These are phyloP conservation scores for Drosophila equinoxialis DNA, from an alignment of 1,140 invertebrate species.

Conservation along the genomic window DNA sequence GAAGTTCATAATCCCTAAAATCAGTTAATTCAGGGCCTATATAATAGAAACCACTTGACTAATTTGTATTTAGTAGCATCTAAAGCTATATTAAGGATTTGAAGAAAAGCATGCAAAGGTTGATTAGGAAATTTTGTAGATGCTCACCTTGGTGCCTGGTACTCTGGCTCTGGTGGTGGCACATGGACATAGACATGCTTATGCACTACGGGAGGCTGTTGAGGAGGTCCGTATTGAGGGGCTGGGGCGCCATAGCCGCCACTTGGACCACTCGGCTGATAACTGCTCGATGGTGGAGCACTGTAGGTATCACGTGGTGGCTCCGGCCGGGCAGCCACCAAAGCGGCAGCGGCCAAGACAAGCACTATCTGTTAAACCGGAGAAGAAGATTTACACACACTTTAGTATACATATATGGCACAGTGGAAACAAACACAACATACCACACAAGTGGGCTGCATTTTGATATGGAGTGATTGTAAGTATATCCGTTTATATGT, in stretches of 20 bases:
- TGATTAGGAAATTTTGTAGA: not conserved
- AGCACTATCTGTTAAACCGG: slow-evolving; percentile 63
- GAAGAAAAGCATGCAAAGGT: not conserved
- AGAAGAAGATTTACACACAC: slow-evolving; percentile 20
- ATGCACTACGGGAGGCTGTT: slow-evolving; percentile 89
- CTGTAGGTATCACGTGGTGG: slow-evolving; percentile 79
- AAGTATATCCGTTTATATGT: slow-evolving; percentile 45
- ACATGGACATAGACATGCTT: slow-evolving; percentile 95
- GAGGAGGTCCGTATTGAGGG: slow-evolving; percentile 88
- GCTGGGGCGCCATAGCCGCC: slow-evolving; percentile 84
- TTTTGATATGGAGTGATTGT: slow-evolving; percentile 44
- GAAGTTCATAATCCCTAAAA: too few species aligned
- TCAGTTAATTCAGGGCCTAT: too few species aligned
- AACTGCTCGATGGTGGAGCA: slow-evolving; percentile 72
- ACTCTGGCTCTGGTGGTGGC: slow-evolving; percentile 91
- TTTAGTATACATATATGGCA: not conserved
- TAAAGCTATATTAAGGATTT: too few species aligned
- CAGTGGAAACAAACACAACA: slow-evolving; percentile 32
- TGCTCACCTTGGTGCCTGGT: slow-evolving; percentile 85
- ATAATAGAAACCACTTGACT: too few species aligned
- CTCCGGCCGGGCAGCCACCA: slow-evolving; percentile 75
- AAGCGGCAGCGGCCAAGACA: slow-evolving; percentile 61
- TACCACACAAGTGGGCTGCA: slow-evolving; percentile 82
- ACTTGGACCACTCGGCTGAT: slow-evolving; percentile 69
- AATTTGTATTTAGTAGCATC: too few species aligned